Conservation (phyloP, 2,113 vertebrate genomes). For the Bubo scandiacus region DNA sequence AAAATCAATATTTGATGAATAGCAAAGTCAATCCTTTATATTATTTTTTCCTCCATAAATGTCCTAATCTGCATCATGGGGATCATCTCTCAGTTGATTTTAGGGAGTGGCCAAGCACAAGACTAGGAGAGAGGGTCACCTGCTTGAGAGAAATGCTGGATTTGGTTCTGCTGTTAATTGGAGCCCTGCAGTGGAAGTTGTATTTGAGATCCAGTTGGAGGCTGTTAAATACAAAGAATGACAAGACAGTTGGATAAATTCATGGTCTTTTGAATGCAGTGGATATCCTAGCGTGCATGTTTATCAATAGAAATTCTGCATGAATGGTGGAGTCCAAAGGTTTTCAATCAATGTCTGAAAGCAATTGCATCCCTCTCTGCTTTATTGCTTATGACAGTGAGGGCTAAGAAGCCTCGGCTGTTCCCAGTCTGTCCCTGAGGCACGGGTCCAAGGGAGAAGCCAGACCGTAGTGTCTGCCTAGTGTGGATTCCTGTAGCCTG, state of each 20-base stretch:
- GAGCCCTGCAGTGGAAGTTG: neutral
- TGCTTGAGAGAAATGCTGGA: neutral
- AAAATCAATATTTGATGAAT: neutral
- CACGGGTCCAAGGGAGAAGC: neutral
- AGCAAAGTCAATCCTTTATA: neutral
- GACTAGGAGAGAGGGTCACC: neutral
- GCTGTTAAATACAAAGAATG: neutral
- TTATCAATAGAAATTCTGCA: neutral
- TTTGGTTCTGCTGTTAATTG: neutral
- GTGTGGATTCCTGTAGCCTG: neutral
- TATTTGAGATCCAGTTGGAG: neutral
- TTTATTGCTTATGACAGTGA: neutral
- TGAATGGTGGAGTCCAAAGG: neutral
- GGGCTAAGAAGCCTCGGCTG: neutral
- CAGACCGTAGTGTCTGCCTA: neutral
- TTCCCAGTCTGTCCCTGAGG: neutral
- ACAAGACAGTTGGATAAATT: neutral
- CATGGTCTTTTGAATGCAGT: neutral
- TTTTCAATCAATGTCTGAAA: neutral
- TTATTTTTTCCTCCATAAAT: neutral
- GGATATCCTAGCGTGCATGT: neutral
- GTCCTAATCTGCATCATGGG: neutral
- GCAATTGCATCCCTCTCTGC: neutral
- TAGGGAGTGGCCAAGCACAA: neutral
- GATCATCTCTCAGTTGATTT: neutral